Base-by-base conservation (phyloP, 2,888 invertebrate species). In the Plemyria rubiginata region DNA sequence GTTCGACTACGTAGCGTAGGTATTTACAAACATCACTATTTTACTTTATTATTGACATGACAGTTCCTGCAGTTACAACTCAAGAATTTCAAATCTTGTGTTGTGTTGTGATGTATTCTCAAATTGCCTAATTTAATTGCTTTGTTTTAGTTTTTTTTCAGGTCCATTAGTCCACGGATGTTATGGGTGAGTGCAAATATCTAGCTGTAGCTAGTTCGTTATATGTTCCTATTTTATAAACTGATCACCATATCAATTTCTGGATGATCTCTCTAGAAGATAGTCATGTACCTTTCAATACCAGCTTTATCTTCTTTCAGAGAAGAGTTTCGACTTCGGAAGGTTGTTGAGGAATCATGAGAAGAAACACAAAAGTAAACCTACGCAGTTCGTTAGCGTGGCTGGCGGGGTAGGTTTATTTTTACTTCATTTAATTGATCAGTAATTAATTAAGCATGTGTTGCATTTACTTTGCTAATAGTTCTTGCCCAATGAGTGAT, bases 381-480 rank as follows among this genome's bases (percentile, higher is more conserved):
- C 91, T 11, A 62, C 71, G 52, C 85, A 90, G 62, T 88, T 90
- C 55, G 68, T 67, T 41, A 90, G 86, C 72, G 82, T 89, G 9
- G 84, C 86, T 16, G 79, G 78, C 61, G 91, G 90, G 85, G 91
- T 92, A 84, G 85, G 91, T 92, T 84, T 52, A 54, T 28, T 12
- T 60, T 15, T 48, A 16, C 7, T 50, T 32, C n/a, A 45, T 50
- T 45, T 54, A 9, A 11, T 50, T 50, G 16, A 50, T 45, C n/a
- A n/a, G n/a, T n/a, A n/a, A 55, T n/a, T 50, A 15, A 54, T 0
- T 32, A 50, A 51, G 54, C 49, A 52, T 53, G 28, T 51, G 32
- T 36, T 15, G 36, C 22, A 22, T 22, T 22, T 3, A 22, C 2
- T 22, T 1, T 22, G 3, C 22, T 22, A 22, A 22, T 41, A n/a